phyloP scores from a whole-genome alignment of 1,140 invertebrate species.

The Heterodera schachtii region DNA sequence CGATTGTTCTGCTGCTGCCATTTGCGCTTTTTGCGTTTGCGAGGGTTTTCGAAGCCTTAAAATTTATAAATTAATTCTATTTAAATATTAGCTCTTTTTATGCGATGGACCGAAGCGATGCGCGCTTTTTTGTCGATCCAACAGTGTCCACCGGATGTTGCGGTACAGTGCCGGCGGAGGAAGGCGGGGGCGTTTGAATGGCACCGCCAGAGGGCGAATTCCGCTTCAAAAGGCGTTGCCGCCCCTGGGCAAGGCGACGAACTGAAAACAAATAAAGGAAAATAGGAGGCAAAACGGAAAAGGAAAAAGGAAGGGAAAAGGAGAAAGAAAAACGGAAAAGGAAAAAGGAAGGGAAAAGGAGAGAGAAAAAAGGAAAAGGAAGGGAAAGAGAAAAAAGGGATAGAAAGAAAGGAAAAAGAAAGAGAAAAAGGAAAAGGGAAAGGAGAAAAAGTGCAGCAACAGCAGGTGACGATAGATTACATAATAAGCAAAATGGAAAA shows the following conservation, averaged over 20 bases:
- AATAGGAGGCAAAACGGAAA: background rate
- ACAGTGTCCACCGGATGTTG: background rate
- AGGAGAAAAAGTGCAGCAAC: too few species aligned
- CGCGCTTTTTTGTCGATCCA: slow-evolving; percentile 9
- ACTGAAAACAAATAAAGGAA: slow-evolving; percentile 48
- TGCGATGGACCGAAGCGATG: slow-evolving; percentile 17
- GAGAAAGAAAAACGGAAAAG: too few species aligned
- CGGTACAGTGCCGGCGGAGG: background rate
- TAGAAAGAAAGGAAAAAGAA: too few species aligned
- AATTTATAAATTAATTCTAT: background rate
- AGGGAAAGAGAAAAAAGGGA: too few species aligned
- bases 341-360: too few species aligned
- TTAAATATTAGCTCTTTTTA: background rate
- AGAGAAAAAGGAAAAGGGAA: too few species aligned
- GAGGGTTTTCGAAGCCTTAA: slow-evolving; percentile 20
- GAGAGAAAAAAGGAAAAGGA: too few species aligned
- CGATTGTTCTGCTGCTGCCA: background rate
- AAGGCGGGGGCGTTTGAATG: slow-evolving; percentile 21
- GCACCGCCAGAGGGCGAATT: slow-evolving; percentile 68
- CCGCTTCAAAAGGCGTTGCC: slow-evolving; percentile 77
- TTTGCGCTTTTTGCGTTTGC: background rate
- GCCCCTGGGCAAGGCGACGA: slow-evolving; percentile 70
- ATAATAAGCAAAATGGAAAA: too few species aligned
- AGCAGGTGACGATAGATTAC: too few species aligned
- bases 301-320: too few species aligned